Conservation (phyloP, 2,113 vertebrate genomes). For the Ailurus styani region DNA sequence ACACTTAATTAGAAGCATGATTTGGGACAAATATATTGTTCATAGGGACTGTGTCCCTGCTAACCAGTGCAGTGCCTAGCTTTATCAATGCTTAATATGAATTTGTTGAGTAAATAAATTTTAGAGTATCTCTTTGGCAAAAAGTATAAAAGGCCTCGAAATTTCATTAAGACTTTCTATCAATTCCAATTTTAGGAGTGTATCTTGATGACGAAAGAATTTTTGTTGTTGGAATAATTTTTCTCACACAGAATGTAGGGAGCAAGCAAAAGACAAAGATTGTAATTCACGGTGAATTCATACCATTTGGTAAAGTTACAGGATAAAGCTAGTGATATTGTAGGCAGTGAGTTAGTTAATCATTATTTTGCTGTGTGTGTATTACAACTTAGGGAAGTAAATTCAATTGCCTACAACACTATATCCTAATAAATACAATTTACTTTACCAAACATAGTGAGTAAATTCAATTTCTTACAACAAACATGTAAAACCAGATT, state of each 20-base stretch:
- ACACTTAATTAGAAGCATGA: background rate
- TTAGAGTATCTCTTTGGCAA: background rate
- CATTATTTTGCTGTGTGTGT: background rate
- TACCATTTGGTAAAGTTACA: background rate
- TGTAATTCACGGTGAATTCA: background rate
- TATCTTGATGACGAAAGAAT: background rate
- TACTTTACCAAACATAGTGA: background rate
- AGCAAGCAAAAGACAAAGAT: background rate
- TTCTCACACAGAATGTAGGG: background rate
- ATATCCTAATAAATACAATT: slow-evolving; percentile 3
- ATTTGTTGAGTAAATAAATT: background rate
- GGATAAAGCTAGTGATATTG: background rate
- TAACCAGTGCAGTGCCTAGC: background rate
- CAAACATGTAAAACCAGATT: background rate
- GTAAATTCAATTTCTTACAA: background rate
- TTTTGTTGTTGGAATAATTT: background rate
- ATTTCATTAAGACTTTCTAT: background rate
- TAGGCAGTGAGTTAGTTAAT: background rate
- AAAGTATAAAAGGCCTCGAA: background rate
- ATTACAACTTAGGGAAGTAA: background rate
- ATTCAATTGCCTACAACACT: slow-evolving; percentile 17
- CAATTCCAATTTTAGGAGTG: background rate
- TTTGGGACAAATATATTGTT: background rate
- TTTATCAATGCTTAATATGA: background rate
- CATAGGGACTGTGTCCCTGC: background rate